phyloP scores from a whole-genome alignment of 2,797 vertebrate genomes.

The Triplophysa yarkandensis region DNA sequence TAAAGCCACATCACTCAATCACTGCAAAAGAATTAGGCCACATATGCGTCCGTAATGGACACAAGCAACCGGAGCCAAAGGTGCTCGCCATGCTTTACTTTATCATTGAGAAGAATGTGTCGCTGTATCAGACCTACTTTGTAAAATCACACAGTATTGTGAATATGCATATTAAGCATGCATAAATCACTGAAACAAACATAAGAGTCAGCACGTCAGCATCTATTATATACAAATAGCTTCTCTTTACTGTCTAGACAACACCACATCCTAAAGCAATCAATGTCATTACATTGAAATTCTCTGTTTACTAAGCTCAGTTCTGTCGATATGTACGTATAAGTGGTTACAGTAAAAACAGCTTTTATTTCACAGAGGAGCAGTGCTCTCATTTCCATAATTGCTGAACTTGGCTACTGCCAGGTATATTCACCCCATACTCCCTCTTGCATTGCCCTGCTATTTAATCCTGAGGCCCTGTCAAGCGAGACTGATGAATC shows the following conservation, averaged over 20 bases:
- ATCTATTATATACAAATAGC: not conserved
- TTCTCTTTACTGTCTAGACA: conserved; percentile 14
- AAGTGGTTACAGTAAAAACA: conserved; percentile 26
- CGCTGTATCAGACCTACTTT: not conserved
- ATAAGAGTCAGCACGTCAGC: not conserved
- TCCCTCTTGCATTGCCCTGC: conserved; percentile 60
- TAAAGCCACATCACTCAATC: conserved; percentile 72
- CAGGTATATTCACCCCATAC: conserved; percentile 61
- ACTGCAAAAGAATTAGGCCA: conserved; percentile 59
- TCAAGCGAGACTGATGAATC: conserved; percentile 68
- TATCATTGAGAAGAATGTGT: not conserved
- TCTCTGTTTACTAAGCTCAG: not conserved
- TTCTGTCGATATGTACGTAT: conserved; percentile 35
- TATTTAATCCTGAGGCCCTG: conserved; percentile 66
- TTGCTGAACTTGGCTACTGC: conserved; percentile 55
- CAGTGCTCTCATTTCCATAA: conserved; percentile 63
- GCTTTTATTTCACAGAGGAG: conserved; percentile 36
- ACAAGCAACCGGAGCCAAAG: conserved; percentile 41
- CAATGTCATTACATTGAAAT: not conserved
- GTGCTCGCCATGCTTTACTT: conserved; percentile 20
- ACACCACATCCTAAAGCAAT: not conserved
- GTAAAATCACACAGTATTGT: conserved; percentile 5
- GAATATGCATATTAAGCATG: not conserved
- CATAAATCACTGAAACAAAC: not conserved
- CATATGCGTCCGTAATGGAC: conserved; percentile 56